Base-by-base conservation (phyloP, 2,797 vertebrate species). In the Melanotaenia pygmaea region DNA sequence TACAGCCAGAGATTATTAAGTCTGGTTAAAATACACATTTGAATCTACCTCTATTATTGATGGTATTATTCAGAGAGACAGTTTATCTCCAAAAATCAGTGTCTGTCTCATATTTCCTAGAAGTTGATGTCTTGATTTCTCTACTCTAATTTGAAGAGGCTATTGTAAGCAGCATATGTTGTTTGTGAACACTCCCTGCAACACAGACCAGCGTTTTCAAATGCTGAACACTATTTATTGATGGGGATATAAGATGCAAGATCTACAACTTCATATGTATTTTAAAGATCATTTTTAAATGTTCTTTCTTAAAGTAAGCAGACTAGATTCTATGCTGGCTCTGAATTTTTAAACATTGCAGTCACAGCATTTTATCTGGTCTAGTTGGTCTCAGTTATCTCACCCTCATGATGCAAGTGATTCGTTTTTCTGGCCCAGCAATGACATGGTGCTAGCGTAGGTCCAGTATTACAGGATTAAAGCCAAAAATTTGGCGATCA, bases 331-430 rank as follows among this genome's bases (percentile, higher is more conserved):
- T 45, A 45, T 20, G 18, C 14, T 45, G 18, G 16, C 43, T 43
- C 40, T 16, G 40, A 5, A 43, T 43, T 43, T 43, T 43, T 43
- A 43, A 43, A 45, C 43, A 45, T 7, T 45, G 16, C 14, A 1
- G 18, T 45, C 43, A 43, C 40, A 18, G 5, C 18, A 45, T 45
- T 50, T 22, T 22, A 50, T 22, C 22, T 50, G 47, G 20, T 50
- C 47, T 22, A n/a, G 47, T 50, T 50, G 47, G n/a, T 22, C 47
- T 50, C 47, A 22, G 71, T 77, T 59, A 22, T 76, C 80, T 72
- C 81, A 70, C 8, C 9, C n/a, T 50, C 47, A 22, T 10, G 47
- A 3, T 50, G 0, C 20, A 9, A n/a, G 20, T 7, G 18, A n/a
- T 50, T 50, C 9, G 9, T n/a, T 50, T 3, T 47, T 47, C n/a